Percentiles rank a stretch among this genome's conserved stretches.
These are phyloP conservation scores for Acleris sparsana DNA, from an alignment of 2,888 invertebrate genomes.

Conservation along the genomic window DNA sequence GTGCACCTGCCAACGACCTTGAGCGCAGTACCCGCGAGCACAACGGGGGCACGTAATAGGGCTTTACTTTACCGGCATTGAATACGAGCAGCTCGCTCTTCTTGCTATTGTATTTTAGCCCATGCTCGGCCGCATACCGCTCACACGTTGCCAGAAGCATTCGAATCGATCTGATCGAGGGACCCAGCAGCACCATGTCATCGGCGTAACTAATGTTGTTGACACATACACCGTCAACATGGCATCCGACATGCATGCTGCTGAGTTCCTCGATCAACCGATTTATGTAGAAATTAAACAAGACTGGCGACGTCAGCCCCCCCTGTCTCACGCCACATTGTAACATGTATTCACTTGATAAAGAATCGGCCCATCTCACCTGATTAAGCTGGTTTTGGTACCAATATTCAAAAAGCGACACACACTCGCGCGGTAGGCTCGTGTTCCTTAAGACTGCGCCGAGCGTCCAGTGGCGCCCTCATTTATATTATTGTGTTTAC, in stretches of 20 bases:
- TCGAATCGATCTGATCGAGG: conserved; percentile 32
- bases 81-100: conserved; percentile 33
- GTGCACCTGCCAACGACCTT: conserved; percentile 21
- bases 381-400: conserved; percentile 5
- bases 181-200: conserved; percentile 36
- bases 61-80: conserved; percentile 5
- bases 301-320: background rate
- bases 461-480: too few species aligned
- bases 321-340: conserved; percentile 19
- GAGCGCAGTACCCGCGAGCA: background rate
- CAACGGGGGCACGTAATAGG: background rate
- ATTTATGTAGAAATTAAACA: background rate
- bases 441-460: too few species aligned
- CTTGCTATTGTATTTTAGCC: conserved; percentile 30
- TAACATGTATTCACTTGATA: background rate
- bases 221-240: conserved; percentile 24
- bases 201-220: conserved; percentile 37
- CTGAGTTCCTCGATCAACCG: conserved; percentile 32
- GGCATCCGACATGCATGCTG: conserved; percentile 18
- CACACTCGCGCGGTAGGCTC: background rate
- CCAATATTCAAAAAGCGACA: conserved; percentile 1
- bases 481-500: too few species aligned
- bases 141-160: conserved; percentile 35
- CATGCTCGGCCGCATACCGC: conserved; percentile 31
- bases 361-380: background rate